A percentile compares a stretch with the other conserved stretches of the same genome.
Evolutionary conservation across 2,113 vertebrate genomes (phyloP).

Genomic region (Siphamia tubifer): DNA sequence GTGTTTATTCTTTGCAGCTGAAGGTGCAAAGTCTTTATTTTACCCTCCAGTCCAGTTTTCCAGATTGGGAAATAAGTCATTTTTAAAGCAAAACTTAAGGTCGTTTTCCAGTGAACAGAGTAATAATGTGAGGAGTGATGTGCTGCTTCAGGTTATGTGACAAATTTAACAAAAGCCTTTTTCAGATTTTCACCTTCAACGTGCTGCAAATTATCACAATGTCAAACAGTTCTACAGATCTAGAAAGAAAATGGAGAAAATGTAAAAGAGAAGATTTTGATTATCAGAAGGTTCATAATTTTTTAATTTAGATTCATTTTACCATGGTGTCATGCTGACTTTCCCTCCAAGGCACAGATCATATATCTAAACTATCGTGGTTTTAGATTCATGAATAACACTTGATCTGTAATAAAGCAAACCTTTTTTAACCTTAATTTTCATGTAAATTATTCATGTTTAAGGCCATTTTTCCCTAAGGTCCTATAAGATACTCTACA

Average conservation of each 20-base stretch:
- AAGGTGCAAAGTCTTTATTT: not conserved
- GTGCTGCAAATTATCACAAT: not conserved
- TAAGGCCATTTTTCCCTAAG: not conserved
- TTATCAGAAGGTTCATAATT: not conserved
- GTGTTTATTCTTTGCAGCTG: not conserved
- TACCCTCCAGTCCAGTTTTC: not conserved
- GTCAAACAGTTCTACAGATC: not conserved
- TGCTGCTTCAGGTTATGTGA: conserved; percentile 13
- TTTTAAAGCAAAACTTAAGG: not conserved
- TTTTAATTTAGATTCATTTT: not conserved
- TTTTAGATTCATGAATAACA: conserved; percentile 18
- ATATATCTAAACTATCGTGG: not conserved
- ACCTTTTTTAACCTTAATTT: not conserved
- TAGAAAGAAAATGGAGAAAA: not conserved
- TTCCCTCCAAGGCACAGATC: not conserved
- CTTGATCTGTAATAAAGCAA: conserved; percentile 1
- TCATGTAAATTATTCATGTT: not conserved
- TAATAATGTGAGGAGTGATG: conserved; percentile 7
- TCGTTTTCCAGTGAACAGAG: not conserved
- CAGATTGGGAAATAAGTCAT: not conserved
- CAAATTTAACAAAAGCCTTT: conserved; percentile 41
- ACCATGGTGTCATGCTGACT: not conserved
- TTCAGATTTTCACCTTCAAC: conserved; percentile 20
- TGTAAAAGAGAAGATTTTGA: not conserved
- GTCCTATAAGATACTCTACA: not conserved